A percentile compares a stretch with the other conserved stretches of the same genome.
These are phyloP conservation scores for Pterois miles DNA, from an alignment of 2,797 vertebrate species.

Conservation along the genomic window DNA sequence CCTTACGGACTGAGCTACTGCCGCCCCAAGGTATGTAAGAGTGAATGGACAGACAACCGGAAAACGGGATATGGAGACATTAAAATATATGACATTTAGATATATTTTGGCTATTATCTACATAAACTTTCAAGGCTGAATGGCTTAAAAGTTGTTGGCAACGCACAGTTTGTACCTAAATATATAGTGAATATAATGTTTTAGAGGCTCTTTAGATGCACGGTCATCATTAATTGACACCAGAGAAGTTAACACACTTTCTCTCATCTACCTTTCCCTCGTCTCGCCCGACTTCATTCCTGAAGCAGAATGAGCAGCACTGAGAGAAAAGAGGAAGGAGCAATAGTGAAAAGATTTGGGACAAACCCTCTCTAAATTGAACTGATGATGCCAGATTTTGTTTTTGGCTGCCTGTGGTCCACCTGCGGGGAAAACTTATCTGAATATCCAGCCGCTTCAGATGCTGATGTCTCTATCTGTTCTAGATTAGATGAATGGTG, in stretches of 20 bases:
- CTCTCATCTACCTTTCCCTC: background rate
- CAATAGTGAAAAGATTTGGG: conserved; percentile 24
- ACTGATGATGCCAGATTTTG: conserved; percentile 28
- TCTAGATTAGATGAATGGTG: background rate
- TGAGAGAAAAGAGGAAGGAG: conserved; percentile 13
- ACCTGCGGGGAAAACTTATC: conserved; percentile 22
- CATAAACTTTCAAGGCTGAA: conserved; percentile 3
- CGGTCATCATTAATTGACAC: conserved; percentile 13
- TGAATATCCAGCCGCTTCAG: conserved; percentile 29
- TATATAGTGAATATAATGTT: conserved; percentile 7
- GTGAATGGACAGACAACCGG: too few relatives aligned
- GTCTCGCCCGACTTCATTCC: background rate
- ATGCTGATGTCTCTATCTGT: conserved; percentile 1
- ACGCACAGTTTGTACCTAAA: background rate
- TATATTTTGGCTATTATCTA: background rate
- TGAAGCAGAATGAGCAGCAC: conserved; percentile 10
- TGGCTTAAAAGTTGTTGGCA: background rate
- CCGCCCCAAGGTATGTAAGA: too few relatives aligned
- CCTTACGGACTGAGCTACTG: too few relatives aligned
- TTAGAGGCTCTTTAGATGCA: conserved; percentile 4
- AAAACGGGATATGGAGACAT: too few relatives aligned
- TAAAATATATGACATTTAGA: background rate
- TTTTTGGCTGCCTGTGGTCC: conserved; percentile 15
- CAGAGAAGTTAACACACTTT: background rate
- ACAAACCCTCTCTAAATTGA: conserved; percentile 28